Conservation (phyloP, 1,140 invertebrate species). For the Brachystomella parvula region DNA sequence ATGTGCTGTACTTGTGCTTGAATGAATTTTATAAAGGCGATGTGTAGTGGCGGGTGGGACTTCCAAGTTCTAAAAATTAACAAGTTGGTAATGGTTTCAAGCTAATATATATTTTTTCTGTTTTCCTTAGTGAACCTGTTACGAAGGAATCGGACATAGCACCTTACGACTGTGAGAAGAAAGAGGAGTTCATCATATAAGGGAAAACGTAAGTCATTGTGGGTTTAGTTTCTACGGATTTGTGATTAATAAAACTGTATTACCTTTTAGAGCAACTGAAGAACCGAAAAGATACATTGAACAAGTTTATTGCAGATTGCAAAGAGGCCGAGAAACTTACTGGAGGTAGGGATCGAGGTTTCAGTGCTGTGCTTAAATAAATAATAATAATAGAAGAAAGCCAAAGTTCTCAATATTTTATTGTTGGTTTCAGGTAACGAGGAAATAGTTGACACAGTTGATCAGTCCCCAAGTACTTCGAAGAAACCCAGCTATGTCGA, state of each 20-base stretch:
- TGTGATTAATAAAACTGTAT: background rate
- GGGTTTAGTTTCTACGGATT: background rate
- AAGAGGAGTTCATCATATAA: background rate
- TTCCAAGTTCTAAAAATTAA: too few relatives aligned
- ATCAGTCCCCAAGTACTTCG: background rate
- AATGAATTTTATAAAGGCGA: too few relatives aligned
- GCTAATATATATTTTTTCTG: background rate
- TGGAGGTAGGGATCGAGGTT: too few relatives aligned
- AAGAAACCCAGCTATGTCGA: background rate
- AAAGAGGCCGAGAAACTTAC: background rate
- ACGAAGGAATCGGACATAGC: background rate
- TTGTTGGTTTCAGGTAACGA: background rate
- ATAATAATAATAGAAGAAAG: background rate
- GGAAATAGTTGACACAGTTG: background rate
- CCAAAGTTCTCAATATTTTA: slow-evolving; percentile 2
- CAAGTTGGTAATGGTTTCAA: background rate
- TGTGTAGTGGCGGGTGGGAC: too few relatives aligned
- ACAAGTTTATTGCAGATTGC: background rate
- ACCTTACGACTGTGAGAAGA: background rate
- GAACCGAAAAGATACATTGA: background rate
- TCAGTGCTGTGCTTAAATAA: background rate
- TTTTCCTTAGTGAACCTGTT: background rate
- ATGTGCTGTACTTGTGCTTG: background rate
- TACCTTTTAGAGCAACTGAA: background rate
- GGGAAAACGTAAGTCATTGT: background rate